Evolutionary conservation across 2,797 vertebrate genomes (phyloP).

Genomic region (Pogoniulus pusillus): DNA sequence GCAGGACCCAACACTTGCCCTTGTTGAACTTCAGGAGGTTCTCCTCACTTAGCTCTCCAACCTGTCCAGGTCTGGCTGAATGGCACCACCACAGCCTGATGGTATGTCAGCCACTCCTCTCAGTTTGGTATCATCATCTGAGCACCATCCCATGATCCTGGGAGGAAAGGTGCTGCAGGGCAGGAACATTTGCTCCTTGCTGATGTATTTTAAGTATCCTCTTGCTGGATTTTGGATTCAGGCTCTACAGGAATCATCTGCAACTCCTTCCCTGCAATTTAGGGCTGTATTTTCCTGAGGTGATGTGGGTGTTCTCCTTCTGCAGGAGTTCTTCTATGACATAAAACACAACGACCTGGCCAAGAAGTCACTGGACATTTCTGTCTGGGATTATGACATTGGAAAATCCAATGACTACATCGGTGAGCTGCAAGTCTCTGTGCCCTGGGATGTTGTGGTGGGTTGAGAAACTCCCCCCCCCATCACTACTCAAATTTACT

Average conservation of each 20-base stretch:
- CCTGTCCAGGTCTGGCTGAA: too few relatives aligned
- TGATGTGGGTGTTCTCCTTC: neutral
- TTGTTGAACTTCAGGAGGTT: too few relatives aligned
- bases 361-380: slow-evolving; percentile 93
- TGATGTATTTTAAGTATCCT: neutral
- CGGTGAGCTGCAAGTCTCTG: slow-evolving; percentile 75
- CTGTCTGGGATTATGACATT: slow-evolving; percentile 97
- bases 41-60: too few relatives aligned
- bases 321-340: slow-evolving; percentile 94
- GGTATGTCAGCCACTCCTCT: too few relatives aligned
- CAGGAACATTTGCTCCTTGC: accelerated
- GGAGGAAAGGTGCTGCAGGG: neutral
- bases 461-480: too few relatives aligned
- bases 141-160: neutral
- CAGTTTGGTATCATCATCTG: too few relatives aligned
- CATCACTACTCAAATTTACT: too few relatives aligned
- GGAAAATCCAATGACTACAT: slow-evolving; percentile 97
- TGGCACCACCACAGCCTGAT: too few relatives aligned
- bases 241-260: accelerated
- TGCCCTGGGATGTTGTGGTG: neutral
- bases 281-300: neutral
- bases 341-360: slow-evolving; percentile 96
- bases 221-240: neutral
- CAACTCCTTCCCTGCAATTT: neutral
- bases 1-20: too few relatives aligned